These are phyloP conservation scores for Peromyscus melanophrys DNA, from an alignment of 2,797 vertebrate genomes.

Conservation along the genomic window DNA sequence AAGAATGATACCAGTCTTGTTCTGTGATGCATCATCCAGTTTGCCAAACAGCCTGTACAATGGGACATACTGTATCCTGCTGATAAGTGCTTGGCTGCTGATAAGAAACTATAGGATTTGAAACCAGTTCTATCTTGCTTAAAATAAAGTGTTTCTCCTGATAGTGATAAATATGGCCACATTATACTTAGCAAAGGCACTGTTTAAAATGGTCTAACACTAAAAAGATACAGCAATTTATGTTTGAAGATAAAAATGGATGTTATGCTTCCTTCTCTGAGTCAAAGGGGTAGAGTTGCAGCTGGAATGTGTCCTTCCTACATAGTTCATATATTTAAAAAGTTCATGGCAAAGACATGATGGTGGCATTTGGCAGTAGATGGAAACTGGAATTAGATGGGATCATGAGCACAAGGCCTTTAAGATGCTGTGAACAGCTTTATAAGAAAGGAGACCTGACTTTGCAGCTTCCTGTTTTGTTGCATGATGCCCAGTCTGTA, in stretches of 20 bases:
- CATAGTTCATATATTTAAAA: background rate
- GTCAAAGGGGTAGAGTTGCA: background rate
- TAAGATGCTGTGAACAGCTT: background rate
- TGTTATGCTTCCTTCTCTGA: background rate
- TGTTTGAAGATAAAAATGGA: slow-evolving; percentile 5
- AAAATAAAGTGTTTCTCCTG: background rate
- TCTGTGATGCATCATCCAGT: background rate
- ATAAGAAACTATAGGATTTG: background rate
- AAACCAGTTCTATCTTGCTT: background rate
- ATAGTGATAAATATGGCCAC: background rate
- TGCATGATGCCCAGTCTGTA: no score
- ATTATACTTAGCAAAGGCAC: background rate
- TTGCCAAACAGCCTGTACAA: background rate
- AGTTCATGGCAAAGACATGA: background rate
- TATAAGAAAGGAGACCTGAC: background rate
- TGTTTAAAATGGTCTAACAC: background rate
- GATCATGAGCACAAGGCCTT: no score
- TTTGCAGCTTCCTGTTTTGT: no score
- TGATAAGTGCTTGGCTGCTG: background rate
- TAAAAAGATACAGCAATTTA: background rate
- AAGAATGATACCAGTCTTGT: background rate
- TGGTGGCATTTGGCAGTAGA: background rate
- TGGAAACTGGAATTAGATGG: background rate
- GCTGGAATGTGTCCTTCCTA: background rate
- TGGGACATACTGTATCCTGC: background rate